These are phyloP conservation scores for Eurytoma adleriae DNA, from an alignment of 2,888 invertebrate genomes.

Conservation along the genomic window DNA sequence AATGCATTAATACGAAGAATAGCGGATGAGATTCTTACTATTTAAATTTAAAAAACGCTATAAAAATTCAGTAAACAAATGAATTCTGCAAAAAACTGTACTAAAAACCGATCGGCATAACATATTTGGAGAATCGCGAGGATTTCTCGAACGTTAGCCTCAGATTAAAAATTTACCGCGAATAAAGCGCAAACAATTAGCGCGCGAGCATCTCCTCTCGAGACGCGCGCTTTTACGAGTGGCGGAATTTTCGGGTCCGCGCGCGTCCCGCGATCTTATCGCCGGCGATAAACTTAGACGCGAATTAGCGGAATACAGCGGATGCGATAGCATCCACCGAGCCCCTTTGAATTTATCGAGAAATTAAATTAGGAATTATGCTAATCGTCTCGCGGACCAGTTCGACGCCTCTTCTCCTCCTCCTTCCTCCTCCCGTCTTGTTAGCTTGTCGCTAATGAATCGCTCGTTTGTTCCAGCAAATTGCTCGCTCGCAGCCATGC, in stretches of 20 bases:
- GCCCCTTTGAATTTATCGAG: slow-evolving; percentile 69
- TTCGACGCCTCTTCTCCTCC: slow-evolving; percentile 44
- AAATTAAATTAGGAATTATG: slow-evolving; percentile 74
- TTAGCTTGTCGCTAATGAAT: slow-evolving; percentile 47
- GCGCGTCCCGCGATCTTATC: slow-evolving; percentile 59
- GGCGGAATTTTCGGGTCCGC: slow-evolving; percentile 30
- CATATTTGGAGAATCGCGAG: no score
- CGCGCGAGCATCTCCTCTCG: slow-evolving; percentile 3
- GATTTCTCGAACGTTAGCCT: background rate
- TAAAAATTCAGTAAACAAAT: no score
- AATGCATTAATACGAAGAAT: no score
- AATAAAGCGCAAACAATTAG: slow-evolving; percentile 49
- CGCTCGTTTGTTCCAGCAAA: slow-evolving; percentile 38
- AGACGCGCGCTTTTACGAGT: slow-evolving; percentile 42
- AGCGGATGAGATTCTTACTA: no score
- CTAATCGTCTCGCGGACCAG: slow-evolving; percentile 58
- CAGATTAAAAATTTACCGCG: slow-evolving; percentile 36
- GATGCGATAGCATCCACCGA: slow-evolving; percentile 67
- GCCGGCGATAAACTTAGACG: slow-evolving; percentile 70
- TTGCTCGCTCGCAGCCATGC: slow-evolving; percentile 29
- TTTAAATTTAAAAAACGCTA: no score
- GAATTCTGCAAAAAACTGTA: no score
- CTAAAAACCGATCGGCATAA: no score
- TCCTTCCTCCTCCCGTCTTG: slow-evolving; percentile 46
- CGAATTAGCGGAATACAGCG: slow-evolving; percentile 72